These are phyloP conservation scores for Gavia stellata DNA, from an alignment of 2,113 vertebrate species.

Conservation along the genomic window DNA sequence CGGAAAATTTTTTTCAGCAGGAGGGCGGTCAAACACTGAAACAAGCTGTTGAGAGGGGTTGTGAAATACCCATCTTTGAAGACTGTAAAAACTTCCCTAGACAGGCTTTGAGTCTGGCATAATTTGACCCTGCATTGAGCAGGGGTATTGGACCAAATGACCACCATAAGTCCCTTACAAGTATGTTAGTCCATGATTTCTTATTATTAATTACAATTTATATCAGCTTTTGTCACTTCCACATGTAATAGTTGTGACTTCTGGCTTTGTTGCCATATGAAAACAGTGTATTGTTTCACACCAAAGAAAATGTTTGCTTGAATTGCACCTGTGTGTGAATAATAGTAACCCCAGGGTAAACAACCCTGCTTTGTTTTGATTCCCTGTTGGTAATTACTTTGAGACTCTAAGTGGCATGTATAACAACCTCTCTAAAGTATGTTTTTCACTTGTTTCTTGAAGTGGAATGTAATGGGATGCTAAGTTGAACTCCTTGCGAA, in stretches of 20 bases:
- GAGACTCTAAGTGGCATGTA: neutral
- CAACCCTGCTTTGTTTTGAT: neutral
- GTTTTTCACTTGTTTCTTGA: neutral
- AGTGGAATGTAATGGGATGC: neutral
- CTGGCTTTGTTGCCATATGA: neutral
- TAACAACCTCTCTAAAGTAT: neutral
- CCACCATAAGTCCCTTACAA: neutral
- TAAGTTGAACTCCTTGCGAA: neutral
- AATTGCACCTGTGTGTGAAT: neutral
- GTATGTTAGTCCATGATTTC: neutral
- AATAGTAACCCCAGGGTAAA: neutral
- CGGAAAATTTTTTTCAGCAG: neutral
- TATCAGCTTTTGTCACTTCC: neutral
- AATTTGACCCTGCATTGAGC: neutral
- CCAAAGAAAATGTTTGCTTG: neutral
- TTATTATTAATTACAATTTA: neutral
- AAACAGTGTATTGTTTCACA: neutral
- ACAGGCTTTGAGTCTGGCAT: neutral
- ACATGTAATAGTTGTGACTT: neutral
- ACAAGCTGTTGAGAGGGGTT: neutral
- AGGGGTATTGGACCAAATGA: neutral
- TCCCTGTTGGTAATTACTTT: neutral
- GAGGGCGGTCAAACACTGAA: accelerated
- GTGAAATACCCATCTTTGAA: neutral
- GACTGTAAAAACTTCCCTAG: neutral